A percentile compares a stretch with the other conserved stretches of the same genome.
phyloP scores from a whole-genome alignment of 2,888 invertebrate genomes.

The Sarcophaga subvicina region DNA sequence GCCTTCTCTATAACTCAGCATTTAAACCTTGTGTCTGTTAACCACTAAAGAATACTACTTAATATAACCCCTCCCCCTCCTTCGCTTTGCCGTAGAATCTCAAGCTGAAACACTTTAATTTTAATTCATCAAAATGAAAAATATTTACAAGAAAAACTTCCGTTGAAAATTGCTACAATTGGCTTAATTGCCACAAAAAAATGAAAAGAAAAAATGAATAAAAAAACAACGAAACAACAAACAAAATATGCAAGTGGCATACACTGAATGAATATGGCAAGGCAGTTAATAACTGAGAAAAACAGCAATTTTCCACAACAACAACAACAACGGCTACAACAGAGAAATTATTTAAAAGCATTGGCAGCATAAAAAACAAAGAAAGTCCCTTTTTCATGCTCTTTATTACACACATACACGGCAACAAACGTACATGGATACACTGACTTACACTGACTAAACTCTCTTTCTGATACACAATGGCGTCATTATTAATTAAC shows the following conservation, averaged over 20 bases:
- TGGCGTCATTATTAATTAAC: constrained; percentile 45
- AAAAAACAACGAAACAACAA: no score
- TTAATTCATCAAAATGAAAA: constrained; percentile 42
- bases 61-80: not conserved
- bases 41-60: not conserved
- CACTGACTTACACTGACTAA: not conserved
- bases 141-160: constrained; percentile 24
- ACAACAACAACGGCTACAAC: constrained; percentile 24
- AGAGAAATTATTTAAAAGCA: not conserved
- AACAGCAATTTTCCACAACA: constrained; percentile 5
- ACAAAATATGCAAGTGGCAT: constrained; percentile 57
- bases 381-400: constrained; percentile 2
- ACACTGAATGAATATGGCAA: constrained; percentile 59
- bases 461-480: not conserved
- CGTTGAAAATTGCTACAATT: constrained; percentile 61
- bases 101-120: constrained; percentile 15
- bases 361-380: not conserved
- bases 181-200: constrained; percentile 57
- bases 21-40: no score
- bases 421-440: not conserved
- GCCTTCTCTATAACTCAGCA: no score
- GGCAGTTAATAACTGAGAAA: constrained; percentile 57
- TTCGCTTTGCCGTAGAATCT: not conserved
- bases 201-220: no score
- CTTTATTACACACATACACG: not conserved